Evolutionary conservation across 2,797 vertebrate species (phyloP).

Genomic region (Vespertilio murinus): DNA sequence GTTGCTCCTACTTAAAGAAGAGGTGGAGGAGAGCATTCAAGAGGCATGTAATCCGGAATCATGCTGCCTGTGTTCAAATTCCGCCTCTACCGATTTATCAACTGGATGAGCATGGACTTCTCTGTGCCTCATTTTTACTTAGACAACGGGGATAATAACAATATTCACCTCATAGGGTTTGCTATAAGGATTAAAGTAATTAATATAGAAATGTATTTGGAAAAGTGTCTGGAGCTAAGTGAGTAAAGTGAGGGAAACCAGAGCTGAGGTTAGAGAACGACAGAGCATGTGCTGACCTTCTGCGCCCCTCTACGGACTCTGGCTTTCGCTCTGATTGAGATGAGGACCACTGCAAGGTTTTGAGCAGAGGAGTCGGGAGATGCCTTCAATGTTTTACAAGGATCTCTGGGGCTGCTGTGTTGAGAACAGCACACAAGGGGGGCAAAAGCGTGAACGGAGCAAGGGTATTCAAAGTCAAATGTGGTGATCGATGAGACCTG

Average conservation of each 20-base stretch:
- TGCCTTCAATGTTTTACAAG: background rate
- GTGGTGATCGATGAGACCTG: background rate
- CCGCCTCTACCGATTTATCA: background rate
- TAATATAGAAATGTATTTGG: background rate
- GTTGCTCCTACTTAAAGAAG: background rate
- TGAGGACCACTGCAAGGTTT: background rate
- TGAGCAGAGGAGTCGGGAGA: background rate
- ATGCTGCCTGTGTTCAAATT: background rate
- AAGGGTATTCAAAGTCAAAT: background rate
- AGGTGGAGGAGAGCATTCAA: background rate
- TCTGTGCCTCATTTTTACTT: background rate
- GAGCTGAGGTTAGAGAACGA: background rate
- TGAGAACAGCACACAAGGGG: background rate
- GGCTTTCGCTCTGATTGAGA: background rate
- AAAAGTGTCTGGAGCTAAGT: background rate
- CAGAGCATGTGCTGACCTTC: background rate
- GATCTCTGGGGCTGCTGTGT: background rate
- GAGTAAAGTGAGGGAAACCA: background rate
- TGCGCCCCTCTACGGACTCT: background rate
- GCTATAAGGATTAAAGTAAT: background rate
- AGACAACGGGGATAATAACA: background rate
- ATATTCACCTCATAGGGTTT: background rate
- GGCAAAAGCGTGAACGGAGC: background rate
- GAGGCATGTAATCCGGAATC: background rate
- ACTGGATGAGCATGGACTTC: background rate